Base-by-base conservation (phyloP, 2,113 vertebrate species). In the Odontophorus gujanensis region DNA sequence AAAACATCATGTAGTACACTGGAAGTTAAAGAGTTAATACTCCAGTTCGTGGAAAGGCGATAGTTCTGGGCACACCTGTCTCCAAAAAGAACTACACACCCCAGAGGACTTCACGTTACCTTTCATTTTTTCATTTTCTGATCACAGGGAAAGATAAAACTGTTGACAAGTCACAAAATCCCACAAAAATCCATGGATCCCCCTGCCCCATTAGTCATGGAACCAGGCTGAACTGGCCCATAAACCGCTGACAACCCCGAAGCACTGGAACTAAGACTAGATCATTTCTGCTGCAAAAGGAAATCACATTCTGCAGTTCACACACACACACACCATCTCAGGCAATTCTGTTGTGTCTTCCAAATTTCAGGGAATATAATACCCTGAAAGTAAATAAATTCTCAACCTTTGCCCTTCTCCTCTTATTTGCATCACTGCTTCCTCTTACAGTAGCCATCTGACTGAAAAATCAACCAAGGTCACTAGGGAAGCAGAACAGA, bases 271-370 rank as follows among this genome's bases (percentile, higher is more conserved):
- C 38, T 36, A 78, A 7, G 11, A 10, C 21, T 36, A 47, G 15
- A 57, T 81, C 48, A 74, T 63, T 5, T 69, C 14, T 67, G 13
- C 28, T 51, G 13, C 47, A 75, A 89, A 73, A 92, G 7, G 0
- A 72, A 89, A 79, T 45, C n/a, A 26, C 8, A n/a, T 24, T 53
- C 84, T 43, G 38, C 66, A 61, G 65, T 8, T 21, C 6, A 87
- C n/a, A 26, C 3, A 8, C 3, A 8, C 17, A 42, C 10, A 51
- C 3, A 51, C 0, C 4, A 19, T 11, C 6, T 42, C 24, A 55
- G 13, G 24, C 18, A 74, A 74, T 69, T 30, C 51, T 36, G 28
- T 6, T 34, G 13, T 18, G 20, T 59, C 30, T 50, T 71, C 26
- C 12, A 66, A 11, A 15, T 77, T 80, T 66, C 47, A 67, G 38